phyloP scores from a whole-genome alignment of 2,113 vertebrate genomes.

The Strix uralensis region DNA sequence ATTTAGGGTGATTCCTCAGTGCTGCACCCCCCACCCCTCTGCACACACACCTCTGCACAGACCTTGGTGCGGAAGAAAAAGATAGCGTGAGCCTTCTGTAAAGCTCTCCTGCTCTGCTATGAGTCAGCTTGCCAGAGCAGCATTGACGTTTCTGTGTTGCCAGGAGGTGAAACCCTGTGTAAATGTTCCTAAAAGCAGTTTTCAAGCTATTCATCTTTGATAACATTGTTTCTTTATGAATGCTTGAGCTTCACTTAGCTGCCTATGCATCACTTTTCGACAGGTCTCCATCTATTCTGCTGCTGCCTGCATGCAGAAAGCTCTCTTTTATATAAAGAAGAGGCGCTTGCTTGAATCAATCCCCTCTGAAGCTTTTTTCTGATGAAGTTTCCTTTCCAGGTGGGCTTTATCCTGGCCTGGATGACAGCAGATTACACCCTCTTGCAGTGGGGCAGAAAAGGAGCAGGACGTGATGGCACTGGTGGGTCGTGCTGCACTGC shows the following conservation, averaged over 20 bases:
- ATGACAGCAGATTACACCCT: neutral
- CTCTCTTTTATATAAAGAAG: neutral
- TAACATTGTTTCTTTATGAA: slow-evolving; percentile 73
- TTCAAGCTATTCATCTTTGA: slow-evolving; percentile 74
- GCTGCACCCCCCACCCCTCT: neutral
- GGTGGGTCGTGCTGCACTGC: neutral
- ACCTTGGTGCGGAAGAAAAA: neutral
- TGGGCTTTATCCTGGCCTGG: neutral
- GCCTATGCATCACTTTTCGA: slow-evolving; percentile 67
- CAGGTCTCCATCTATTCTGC: slow-evolving; percentile 66
- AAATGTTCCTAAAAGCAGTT: slow-evolving; percentile 74
- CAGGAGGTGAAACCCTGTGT: slow-evolving; percentile 66
- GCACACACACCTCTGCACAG: slow-evolving; percentile 34
- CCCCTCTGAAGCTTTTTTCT: neutral
- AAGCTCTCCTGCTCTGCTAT: slow-evolving; percentile 39
- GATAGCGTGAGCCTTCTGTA: neutral
- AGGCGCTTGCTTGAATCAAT: neutral
- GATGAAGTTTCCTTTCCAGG: neutral
- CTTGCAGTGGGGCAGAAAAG: neutral
- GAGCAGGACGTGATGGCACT: neutral
- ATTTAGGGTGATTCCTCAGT: slow-evolving; percentile 24
- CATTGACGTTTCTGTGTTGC: slow-evolving; percentile 64
- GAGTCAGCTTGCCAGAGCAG: slow-evolving; percentile 48
- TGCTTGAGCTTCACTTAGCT: slow-evolving; percentile 67
- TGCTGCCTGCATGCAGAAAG: slow-evolving; percentile 16